Conservation (phyloP, 1,140 invertebrate species). For the Frieseomelitta varia region DNA sequence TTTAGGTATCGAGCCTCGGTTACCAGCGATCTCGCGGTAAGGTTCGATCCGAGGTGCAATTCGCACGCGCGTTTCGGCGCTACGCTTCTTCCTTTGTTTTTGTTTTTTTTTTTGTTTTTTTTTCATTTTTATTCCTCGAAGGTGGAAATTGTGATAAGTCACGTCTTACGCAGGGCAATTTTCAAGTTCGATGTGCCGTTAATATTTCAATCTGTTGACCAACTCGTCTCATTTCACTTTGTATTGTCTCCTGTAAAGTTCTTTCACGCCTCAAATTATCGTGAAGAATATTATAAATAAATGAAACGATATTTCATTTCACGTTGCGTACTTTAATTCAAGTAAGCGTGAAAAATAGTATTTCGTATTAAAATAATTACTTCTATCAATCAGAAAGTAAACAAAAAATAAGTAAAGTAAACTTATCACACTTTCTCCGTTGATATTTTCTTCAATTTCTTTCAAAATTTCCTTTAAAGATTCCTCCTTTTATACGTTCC, state of each 20-base stretch:
- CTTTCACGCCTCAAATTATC: too few relatives aligned
- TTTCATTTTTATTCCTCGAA: too few relatives aligned
- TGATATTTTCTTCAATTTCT: neutral
- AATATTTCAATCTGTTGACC: too few relatives aligned
- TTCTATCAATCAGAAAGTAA: neutral
- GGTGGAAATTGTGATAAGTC: too few relatives aligned
- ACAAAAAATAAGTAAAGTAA: too few relatives aligned
- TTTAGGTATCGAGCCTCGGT: neutral
- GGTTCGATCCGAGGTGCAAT: conserved; percentile 19
- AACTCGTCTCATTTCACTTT: neutral
- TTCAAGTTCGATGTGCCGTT: neutral
- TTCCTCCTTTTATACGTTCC: neutral
- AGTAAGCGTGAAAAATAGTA: too few relatives aligned
- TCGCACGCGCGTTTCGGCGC: conserved; percentile 24
- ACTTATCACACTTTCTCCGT: neutral
- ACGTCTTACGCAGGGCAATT: neutral
- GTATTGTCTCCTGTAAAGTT: too few relatives aligned
- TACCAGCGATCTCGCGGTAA: conserved; percentile 2
- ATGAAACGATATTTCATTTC: too few relatives aligned
- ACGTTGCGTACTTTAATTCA: too few relatives aligned
- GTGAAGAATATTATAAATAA: too few relatives aligned
- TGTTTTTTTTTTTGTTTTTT: conserved; percentile 14
- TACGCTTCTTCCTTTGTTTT: conserved; percentile 17
- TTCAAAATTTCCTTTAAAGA: neutral
- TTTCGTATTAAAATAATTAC: too few relatives aligned